Conservation (phyloP, 1,140 invertebrate genomes). For the Drosophila chauvacae region DNA sequence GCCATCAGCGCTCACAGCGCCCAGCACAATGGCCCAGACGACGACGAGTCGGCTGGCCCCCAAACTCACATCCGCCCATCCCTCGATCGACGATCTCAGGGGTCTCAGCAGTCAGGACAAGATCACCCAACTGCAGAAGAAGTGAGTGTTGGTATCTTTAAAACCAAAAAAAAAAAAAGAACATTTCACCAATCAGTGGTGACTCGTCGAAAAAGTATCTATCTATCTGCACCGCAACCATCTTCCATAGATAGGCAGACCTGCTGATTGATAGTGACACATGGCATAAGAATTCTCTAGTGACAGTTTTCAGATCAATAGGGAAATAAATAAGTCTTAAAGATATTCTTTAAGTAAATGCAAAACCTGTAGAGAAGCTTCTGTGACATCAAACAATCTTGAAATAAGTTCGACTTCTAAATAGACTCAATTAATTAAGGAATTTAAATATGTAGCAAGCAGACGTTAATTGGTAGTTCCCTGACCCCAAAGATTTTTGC, state of each 20-base stretch:
- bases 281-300: conserved; percentile 4
- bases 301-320: not conserved
- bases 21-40: conserved; percentile 44
- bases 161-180: no score
- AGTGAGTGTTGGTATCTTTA: conserved; percentile 72
- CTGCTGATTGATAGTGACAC: conserved; percentile 11
- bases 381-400: no score
- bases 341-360: not conserved
- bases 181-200: conserved; percentile 8
- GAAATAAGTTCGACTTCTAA: not conserved
- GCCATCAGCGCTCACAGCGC: conserved; percentile 35
- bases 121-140: conserved; percentile 85
- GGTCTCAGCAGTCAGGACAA: conserved; percentile 85
- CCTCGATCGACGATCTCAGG: conserved; percentile 81
- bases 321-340: not conserved
- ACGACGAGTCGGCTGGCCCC: conserved; percentile 27
- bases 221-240: not conserved
- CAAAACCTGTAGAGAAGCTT: not conserved
- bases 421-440: not conserved
- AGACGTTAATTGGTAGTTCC: not conserved
- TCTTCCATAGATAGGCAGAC: conserved; percentile 16
- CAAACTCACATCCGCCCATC: conserved; percentile 53
- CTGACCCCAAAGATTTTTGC: not conserved
- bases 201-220: conserved; percentile 7
- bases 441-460: not conserved